Evolutionary conservation across 2,113 vertebrate genomes (phyloP).

Genomic region (Irena cyanogastra): DNA sequence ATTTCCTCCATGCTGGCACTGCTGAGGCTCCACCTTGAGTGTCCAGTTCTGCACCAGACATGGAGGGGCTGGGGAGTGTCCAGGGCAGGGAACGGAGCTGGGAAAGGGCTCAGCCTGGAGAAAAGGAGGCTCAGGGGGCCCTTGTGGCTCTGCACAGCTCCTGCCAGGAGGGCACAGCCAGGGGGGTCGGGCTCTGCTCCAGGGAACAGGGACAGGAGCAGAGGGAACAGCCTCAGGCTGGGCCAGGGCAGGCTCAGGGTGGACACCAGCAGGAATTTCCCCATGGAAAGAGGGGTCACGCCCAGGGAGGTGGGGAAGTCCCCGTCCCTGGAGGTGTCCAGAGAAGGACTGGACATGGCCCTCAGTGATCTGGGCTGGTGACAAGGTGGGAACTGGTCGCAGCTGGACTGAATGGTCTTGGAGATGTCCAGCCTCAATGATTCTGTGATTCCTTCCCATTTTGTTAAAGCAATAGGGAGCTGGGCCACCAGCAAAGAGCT

Average conservation of each 20-base stretch:
- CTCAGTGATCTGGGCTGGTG: not conserved
- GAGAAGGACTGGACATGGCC: not conserved
- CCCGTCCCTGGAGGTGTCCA: not conserved
- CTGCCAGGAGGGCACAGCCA: not conserved
- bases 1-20: not conserved
- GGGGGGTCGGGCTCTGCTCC: accelerated
- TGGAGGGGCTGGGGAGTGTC: not conserved
- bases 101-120: not conserved
- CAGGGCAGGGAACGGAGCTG: not conserved
- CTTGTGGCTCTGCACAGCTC: not conserved
- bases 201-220: not conserved
- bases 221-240: not conserved
- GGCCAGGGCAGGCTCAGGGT: accelerated
- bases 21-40: not conserved
- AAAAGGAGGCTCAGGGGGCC: not conserved
- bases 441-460: not conserved
- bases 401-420: not conserved
- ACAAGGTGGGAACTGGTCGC: not conserved
- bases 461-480: not conserved
- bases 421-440: not conserved
- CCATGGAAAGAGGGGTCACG: not conserved
- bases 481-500: not conserved
- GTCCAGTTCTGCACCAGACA: not conserved
- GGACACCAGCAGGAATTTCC: not conserved
- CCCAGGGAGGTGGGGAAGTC: not conserved